phyloP scores from a whole-genome alignment of 2,113 vertebrate species.

The Amblyopsis rosae region DNA sequence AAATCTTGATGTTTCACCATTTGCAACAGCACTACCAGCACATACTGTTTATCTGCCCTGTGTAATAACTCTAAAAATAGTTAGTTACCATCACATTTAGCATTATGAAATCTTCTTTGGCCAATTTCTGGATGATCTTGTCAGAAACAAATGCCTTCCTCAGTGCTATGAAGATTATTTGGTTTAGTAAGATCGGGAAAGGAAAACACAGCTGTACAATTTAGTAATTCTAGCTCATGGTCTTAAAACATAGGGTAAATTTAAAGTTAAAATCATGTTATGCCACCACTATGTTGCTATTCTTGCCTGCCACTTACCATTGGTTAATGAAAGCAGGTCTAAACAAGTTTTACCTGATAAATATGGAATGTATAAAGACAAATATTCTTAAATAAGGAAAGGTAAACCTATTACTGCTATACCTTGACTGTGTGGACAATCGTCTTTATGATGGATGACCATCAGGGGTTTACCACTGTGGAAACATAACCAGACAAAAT shows the following conservation, averaged over 20 bases:
- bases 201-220: neutral
- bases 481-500: constrained; percentile 32
- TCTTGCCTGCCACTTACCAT: too few species aligned
- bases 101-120: constrained; percentile 86
- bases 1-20: too few species aligned
- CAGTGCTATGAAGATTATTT: constrained; percentile 72
- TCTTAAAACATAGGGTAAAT: too few species aligned
- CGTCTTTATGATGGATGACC: constrained; percentile 84
- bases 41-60: neutral
- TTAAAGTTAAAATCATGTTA: too few species aligned
- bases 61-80: too few species aligned
- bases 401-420: constrained; percentile 29
- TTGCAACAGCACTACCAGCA: neutral
- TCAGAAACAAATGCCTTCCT: constrained; percentile 83
- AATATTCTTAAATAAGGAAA: too few species aligned
- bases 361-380: too few species aligned
- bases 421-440: constrained; percentile 86
- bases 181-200: neutral
- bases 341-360: too few species aligned
- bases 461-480: constrained; percentile 87
- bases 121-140: constrained; percentile 84
- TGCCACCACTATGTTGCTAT: too few species aligned
- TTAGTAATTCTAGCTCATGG: too few species aligned
- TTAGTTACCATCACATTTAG: constrained; percentile 84
- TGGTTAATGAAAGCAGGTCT: too few species aligned